phyloP scores from a whole-genome alignment of 2,113 vertebrate species.

The Anarhynchus alexandrinus region DNA sequence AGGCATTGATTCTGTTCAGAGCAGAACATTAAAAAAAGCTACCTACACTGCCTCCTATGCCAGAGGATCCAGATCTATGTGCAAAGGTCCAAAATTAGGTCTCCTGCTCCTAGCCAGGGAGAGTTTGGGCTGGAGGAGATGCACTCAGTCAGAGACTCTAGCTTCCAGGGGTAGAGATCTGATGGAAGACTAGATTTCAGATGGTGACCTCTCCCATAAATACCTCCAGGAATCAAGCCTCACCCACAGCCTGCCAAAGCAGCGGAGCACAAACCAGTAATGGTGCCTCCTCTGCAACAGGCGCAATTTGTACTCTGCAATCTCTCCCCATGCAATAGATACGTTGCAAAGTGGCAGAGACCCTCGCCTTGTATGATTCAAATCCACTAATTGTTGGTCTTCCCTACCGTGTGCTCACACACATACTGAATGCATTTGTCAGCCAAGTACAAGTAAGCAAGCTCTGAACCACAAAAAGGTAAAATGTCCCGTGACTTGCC shows the following conservation, averaged over 20 bases:
- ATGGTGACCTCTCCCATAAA: not conserved
- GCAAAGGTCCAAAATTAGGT: not conserved
- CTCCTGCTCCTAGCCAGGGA: not conserved
- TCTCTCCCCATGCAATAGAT: not conserved
- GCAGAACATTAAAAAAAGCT: not conserved
- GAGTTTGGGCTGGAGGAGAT: not conserved
- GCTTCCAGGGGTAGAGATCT: not conserved
- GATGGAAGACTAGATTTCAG: slow-evolving; percentile 8
- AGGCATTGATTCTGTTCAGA: not conserved
- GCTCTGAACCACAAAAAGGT: slow-evolving; percentile 12
- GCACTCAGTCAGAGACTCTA: not conserved
- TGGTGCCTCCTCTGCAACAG: not conserved
- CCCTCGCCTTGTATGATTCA: slow-evolving; percentile 36
- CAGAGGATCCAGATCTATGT: not conserved
- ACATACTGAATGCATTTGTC: slow-evolving; percentile 35
- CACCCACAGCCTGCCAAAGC: not conserved
- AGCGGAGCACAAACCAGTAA: not conserved
- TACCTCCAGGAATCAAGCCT: not conserved
- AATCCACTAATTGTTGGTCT: slow-evolving; percentile 34
- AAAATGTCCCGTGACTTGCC: not conserved
- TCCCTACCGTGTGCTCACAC: not conserved
- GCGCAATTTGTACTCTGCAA: not conserved
- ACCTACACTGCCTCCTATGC: not conserved
- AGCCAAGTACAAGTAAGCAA: not conserved
- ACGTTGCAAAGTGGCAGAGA: not conserved